These are phyloP conservation scores for Enteromius treurensis DNA, from an alignment of 2,797 vertebrate genomes.

Conservation along the genomic window DNA sequence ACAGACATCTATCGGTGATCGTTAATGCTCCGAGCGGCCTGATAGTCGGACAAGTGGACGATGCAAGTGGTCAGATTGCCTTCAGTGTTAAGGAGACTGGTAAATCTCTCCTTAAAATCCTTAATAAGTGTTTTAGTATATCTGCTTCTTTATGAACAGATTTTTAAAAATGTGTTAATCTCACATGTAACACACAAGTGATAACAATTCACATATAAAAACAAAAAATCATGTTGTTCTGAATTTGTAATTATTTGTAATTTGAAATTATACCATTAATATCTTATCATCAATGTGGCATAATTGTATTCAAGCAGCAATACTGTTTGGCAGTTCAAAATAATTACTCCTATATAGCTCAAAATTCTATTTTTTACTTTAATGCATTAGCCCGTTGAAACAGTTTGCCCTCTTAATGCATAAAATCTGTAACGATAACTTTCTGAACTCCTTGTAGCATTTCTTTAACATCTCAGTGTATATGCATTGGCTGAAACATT, in stretches of 20 bases:
- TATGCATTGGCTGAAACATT: too few species aligned
- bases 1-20: slow-evolving; percentile 79
- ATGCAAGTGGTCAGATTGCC: slow-evolving; percentile 84
- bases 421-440: too few species aligned
- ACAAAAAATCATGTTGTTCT: not conserved
- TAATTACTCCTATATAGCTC: too few species aligned
- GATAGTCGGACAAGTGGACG: slow-evolving; percentile 75
- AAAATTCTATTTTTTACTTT: too few species aligned
- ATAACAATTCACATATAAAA: not conserved
- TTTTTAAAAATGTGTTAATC: not conserved
- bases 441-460: too few species aligned
- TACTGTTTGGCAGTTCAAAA: too few species aligned
- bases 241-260: not conserved
- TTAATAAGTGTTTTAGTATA: not conserved
- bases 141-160: not conserved
- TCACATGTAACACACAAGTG: not conserved
- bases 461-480: too few species aligned
- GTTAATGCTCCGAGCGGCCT: slow-evolving; percentile 80
- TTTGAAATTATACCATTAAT: not conserved
- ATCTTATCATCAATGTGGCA: not conserved
- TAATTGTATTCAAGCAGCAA: not conserved
- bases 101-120: slow-evolving; percentile 51
- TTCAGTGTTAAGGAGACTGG: slow-evolving; percentile 86
- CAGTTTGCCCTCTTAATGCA: too few species aligned
- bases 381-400: too few species aligned